Evolutionary conservation across 2,888 invertebrate genomes (phyloP).

Genomic region (Euproctis similis): DNA sequence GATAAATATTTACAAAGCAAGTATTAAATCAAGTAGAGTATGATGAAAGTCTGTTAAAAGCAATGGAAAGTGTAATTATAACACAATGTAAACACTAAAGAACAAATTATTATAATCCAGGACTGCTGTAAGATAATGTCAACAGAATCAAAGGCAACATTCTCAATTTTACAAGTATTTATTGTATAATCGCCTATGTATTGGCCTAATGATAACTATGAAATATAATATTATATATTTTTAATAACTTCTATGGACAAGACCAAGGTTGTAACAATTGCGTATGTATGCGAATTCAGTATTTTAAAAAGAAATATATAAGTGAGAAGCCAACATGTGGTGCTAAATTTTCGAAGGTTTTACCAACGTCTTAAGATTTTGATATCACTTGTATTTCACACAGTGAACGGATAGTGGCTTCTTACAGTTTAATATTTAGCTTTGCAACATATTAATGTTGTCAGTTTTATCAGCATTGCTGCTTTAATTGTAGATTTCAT

Average conservation of each 20-base stretch:
- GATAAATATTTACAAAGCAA: too few species aligned
- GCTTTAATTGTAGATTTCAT: too few species aligned
- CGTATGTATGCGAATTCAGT: slow-evolving; percentile 28
- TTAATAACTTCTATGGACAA: too few species aligned
- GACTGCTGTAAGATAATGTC: slow-evolving; percentile 6
- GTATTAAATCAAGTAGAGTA: too few species aligned
- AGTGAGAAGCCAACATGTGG: slow-evolving; percentile 70
- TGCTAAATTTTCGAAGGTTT: slow-evolving; percentile 73
- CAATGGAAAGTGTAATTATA: too few species aligned
- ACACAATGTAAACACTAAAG: too few species aligned
- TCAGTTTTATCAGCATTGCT: too few species aligned
- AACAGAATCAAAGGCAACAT: slow-evolving; percentile 14
- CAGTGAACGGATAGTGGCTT: slow-evolving; percentile 46
- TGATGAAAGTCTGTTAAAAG: too few species aligned
- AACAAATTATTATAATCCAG: slow-evolving; percentile 1
- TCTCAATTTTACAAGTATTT: slow-evolving; percentile 18
- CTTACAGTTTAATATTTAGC: slow-evolving; percentile 31
- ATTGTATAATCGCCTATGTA: slow-evolving; percentile 6
- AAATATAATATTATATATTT: too few species aligned
- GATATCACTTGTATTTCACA: slow-evolving; percentile 49
- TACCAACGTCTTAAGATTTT: slow-evolving; percentile 64
- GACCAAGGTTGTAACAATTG: slow-evolving; percentile 19
- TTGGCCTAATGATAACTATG: too few species aligned
- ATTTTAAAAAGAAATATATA: slow-evolving; percentile 41
- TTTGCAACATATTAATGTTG: slow-evolving; percentile 11